Evolutionary conservation across 2,888 invertebrate genomes (phyloP).

Genomic region (Oasisia sp.): DNA sequence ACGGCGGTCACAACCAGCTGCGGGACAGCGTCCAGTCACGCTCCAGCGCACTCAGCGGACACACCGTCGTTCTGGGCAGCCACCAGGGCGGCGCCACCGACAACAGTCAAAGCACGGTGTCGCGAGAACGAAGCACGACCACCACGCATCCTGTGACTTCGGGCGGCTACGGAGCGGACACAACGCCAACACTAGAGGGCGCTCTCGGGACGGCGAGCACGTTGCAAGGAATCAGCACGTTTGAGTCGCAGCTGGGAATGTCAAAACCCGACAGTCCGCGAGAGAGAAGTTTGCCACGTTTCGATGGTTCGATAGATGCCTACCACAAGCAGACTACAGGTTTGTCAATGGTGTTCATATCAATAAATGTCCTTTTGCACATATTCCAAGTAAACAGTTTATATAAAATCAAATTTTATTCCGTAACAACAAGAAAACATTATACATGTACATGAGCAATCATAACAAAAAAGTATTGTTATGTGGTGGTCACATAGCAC

Average conservation of each 20-base stretch:
- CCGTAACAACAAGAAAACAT: too few species aligned
- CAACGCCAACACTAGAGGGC: neutral
- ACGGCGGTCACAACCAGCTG: slow-evolving; percentile 13
- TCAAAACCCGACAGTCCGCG: slow-evolving; percentile 13
- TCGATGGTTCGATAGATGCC: neutral
- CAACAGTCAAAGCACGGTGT: neutral
- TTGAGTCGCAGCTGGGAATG: slow-evolving; percentile 23
- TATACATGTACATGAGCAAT: too few species aligned
- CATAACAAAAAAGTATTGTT: too few species aligned
- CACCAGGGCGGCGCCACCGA: neutral
- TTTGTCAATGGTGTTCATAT: neutral
- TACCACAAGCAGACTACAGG: neutral
- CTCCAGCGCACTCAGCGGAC: slow-evolving; percentile 21
- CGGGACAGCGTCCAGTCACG: slow-evolving; percentile 25
- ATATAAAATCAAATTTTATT: too few species aligned
- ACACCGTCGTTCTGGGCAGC: slow-evolving; percentile 19
- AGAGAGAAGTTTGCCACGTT: neutral
- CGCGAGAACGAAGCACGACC: slow-evolving; percentile 14
- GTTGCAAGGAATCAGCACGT: slow-evolving; percentile 14
- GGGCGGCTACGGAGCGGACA: neutral
- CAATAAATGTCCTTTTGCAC: too few species aligned
- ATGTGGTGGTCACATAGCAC: too few species aligned
- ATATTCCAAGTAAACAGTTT: too few species aligned
- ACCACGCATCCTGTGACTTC: neutral
- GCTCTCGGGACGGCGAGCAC: neutral